Conservation (phyloP, 2,888 invertebrate genomes). For the Metallyticus violacea region DNA sequence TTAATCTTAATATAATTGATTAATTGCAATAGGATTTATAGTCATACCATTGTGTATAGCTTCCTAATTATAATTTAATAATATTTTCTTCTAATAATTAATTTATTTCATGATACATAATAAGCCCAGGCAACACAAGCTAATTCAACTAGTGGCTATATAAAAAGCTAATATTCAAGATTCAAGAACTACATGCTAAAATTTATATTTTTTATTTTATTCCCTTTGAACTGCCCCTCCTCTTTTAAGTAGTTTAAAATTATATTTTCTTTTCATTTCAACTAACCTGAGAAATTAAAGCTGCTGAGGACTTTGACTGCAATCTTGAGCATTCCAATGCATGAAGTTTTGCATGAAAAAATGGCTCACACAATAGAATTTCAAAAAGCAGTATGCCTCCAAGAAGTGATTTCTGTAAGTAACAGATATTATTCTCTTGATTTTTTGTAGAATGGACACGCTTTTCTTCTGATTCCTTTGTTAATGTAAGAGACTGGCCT, state of each 20-base stretch:
- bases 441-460: not conserved
- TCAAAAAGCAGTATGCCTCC: constrained; percentile 70
- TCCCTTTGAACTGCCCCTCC: not conserved
- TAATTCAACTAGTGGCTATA: too few species aligned
- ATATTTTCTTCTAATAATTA: too few species aligned
- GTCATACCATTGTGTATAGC: too few species aligned
- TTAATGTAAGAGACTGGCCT: not conserved
- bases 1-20: too few species aligned
- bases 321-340: constrained; percentile 63
- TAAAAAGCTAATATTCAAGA: too few species aligned
- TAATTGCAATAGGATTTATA: too few species aligned
- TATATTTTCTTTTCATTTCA: not conserved
- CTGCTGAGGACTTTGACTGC: constrained; percentile 53
- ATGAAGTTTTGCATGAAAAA: constrained; percentile 65
- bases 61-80: too few species aligned
- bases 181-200: too few species aligned
- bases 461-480: not conserved
- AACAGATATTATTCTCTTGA: constrained; percentile 41
- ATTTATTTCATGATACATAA: too few species aligned
- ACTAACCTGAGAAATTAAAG: constrained; percentile 55
- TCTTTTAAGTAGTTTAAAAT: not conserved
- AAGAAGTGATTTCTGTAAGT: constrained; percentile 63
- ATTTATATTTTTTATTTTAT: too few species aligned
- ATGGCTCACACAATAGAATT: constrained; percentile 65
- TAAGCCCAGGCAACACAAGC: too few species aligned